Percentiles rank a stretch among this genome's conserved stretches.
phyloP scores from a whole-genome alignment of 2,113 vertebrate species.

The Harpagus bidentatus region DNA sequence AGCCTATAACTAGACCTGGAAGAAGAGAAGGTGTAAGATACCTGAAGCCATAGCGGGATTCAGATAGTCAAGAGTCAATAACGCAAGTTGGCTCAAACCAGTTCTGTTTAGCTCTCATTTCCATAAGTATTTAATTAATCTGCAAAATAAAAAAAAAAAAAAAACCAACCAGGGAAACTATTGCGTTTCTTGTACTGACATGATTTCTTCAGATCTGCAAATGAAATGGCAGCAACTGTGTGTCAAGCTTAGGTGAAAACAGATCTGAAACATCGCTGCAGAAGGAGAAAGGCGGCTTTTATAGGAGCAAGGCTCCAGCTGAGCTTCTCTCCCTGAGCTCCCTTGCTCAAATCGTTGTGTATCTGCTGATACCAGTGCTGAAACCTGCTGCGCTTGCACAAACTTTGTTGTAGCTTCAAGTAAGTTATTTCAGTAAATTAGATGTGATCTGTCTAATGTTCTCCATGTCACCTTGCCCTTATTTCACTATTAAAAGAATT shows the following conservation, averaged over 20 bases:
- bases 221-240: not conserved
- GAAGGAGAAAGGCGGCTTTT: not conserved
- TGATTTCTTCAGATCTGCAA: slow-evolving; percentile 41
- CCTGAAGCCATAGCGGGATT: not conserved
- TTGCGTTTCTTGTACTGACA: slow-evolving; percentile 39
- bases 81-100: not conserved
- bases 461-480: not conserved
- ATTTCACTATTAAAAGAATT: not conserved
- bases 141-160: not conserved
- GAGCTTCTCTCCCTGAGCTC: not conserved
- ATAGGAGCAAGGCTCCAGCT: not conserved
- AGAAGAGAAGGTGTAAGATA: not conserved
- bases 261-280: not conserved
- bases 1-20: not conserved
- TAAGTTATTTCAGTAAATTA: not conserved
- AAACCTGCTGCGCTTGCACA: not conserved
- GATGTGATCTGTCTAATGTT: not conserved
- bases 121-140: slow-evolving; percentile 55
- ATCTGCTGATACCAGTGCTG: not conserved
- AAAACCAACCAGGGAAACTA: not conserved
- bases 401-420: not conserved
- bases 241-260: slow-evolving; percentile 3
- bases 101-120: slow-evolving; percentile 35
- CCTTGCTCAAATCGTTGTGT: not conserved
- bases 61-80: not conserved